Conservation (phyloP, 2,113 vertebrate species). For the Merops nubicus region DNA sequence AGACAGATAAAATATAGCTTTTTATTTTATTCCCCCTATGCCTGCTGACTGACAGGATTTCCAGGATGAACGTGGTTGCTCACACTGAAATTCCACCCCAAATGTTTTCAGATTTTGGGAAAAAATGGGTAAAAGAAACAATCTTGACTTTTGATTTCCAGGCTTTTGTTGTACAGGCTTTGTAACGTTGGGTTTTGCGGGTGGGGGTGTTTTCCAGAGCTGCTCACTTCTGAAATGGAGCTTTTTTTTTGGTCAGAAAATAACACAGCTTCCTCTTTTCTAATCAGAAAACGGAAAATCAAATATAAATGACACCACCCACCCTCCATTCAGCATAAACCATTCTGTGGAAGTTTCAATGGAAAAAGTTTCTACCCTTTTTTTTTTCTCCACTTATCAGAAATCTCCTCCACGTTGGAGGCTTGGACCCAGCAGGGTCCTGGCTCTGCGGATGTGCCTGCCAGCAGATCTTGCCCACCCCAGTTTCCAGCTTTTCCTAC, state of each 20-base stretch:
- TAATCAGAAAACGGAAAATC: constrained; percentile 47
- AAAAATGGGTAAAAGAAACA: not conserved
- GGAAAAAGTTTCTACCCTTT: not conserved
- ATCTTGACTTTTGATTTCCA: not conserved
- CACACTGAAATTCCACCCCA: not conserved
- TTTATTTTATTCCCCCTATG: not conserved
- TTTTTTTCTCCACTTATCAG: constrained; percentile 10
- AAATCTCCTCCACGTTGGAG: not conserved
- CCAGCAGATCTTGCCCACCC: not conserved
- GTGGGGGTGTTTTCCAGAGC: not conserved
- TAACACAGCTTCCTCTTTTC: constrained; percentile 19
- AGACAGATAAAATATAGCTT: not conserved
- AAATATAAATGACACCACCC: constrained; percentile 30
- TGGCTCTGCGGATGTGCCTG: not conserved
- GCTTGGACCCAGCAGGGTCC: not conserved
- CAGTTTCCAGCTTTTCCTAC: not conserved
- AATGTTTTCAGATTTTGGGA: not conserved
- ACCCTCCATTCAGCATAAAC: not conserved
- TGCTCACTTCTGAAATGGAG: constrained; percentile 3
- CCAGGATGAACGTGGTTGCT: not conserved
- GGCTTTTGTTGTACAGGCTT: not conserved
- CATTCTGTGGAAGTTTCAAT: constrained; percentile 14
- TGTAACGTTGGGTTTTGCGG: not conserved
- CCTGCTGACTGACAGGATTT: not conserved
- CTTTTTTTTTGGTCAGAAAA: constrained; percentile 24